These are phyloP conservation scores for Eilema griseolum DNA, from an alignment of 2,888 invertebrate species.

Conservation along the genomic window DNA sequence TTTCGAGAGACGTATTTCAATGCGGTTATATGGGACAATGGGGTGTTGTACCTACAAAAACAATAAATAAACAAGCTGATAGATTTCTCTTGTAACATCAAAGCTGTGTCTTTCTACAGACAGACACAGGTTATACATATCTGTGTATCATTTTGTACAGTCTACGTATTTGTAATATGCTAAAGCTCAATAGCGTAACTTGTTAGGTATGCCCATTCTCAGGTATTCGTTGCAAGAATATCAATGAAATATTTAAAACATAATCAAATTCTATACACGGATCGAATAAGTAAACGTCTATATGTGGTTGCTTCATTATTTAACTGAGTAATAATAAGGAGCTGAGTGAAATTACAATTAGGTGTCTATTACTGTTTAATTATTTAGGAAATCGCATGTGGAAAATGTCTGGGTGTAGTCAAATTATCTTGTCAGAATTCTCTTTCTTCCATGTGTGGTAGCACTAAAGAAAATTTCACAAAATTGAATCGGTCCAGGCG, in stretches of 20 bases:
- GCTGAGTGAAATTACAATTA: conserved; percentile 61
- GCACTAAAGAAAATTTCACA: no score
- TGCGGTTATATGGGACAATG: not conserved
- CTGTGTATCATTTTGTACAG: not conserved
- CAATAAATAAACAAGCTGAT: not conserved
- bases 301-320: conserved; percentile 51
- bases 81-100: not conserved
- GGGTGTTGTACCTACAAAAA: not conserved
- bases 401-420: conserved; percentile 6
- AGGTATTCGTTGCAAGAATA: conserved; percentile 59
- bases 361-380: conserved; percentile 31
- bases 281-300: conserved; percentile 58
- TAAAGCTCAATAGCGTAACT: conserved; percentile 23
- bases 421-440: no score
- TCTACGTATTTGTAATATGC: conserved; percentile 15
- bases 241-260: conserved; percentile 64
- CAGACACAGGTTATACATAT: no score
- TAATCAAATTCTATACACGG: conserved; percentile 66
- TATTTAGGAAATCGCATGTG: not conserved
- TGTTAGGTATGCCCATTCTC: conserved; percentile 43
- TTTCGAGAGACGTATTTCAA: not conserved
- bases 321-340: conserved; percentile 47
- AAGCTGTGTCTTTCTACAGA: not conserved
- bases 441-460: no score
- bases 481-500: no score